Evolutionary conservation across 2,797 vertebrate species (phyloP), one percentile per base, ranked within the genome.

Genomic region (Tapera naevia): DNA sequence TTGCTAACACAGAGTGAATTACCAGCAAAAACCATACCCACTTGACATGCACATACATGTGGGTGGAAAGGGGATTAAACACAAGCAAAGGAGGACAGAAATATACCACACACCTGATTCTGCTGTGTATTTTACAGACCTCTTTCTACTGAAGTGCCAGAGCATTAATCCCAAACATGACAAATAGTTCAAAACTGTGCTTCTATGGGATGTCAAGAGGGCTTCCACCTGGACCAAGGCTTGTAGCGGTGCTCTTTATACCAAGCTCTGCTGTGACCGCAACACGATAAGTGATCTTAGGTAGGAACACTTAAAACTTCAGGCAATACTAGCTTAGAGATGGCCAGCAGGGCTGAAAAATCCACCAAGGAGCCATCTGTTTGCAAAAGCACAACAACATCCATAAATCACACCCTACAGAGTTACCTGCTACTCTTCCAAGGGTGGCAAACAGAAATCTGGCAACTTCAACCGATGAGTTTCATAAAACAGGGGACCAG

Each of bases 11-110:
- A 50, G 37, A 53, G 39, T 48, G 18, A 61, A 17, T 46, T 51
- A 35, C 50, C 65, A 56, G 54, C 30, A 70, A 5, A 70, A 73
- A 43, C 67, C 65, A n/a, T 19, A 45, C 11, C 7, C 17, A 19
- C 25, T 17, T 30, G 56, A 50, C 22, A 11, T 6, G 43, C 14
- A 7, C 0, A 2, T 39, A 30, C 18, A 10, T 0, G 0, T 7
- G 53, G 15, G 22, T 15, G 39, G 39, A 54, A 69, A 69, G 13
- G 35, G 57, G 30, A 58, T 74, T 54, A 48, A 58, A 33, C 45
- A 23, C 54, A 39, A 35, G 19, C 28, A 67, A 48, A 73, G n/a
- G 12, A 82, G 27, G 25, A 64, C 64, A 87, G 39, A 86, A 76
- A 56, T 41, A n/a, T 1, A 53, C 24, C 37, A 18, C 6, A 24